A percentile compares a stretch with the other conserved stretches of the same genome.
Evolutionary conservation across 2,113 vertebrate species (phyloP).

Genomic region (Tauraco erythrolophus): DNA sequence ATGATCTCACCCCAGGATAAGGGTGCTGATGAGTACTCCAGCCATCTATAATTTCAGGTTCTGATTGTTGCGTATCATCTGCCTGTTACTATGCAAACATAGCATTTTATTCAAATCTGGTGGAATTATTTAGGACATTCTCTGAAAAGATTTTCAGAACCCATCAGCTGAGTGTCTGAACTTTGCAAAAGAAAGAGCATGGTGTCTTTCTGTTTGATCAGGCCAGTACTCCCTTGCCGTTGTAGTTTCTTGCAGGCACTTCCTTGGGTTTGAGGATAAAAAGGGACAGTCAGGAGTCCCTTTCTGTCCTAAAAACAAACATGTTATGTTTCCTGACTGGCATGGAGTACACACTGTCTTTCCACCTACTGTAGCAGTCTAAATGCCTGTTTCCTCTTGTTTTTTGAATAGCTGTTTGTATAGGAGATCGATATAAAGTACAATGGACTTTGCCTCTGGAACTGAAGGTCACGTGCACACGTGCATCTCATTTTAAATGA

Average conservation of each 20-base stretch:
- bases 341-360: not conserved
- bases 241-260: not conserved
- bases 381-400: not conserved
- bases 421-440: not conserved
- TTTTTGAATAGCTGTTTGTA: not conserved
- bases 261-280: not conserved
- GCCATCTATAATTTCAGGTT: not conserved
- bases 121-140: not conserved
- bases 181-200: not conserved
- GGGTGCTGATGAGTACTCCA: not conserved
- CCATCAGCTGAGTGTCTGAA: not conserved
- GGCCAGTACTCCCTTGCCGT: not conserved
- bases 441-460: not conserved
- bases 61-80: not conserved
- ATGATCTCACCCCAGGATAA: not conserved
- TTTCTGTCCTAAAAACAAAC: not conserved
- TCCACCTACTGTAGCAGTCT: not conserved
- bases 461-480: not conserved
- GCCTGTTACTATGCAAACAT: not conserved
- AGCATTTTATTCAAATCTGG: not conserved
- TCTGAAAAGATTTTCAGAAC: not conserved
- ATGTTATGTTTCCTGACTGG: not conserved
- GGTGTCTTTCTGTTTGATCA: not conserved
- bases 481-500: not conserved
- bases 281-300: not conserved